Percentiles rank a stretch among this genome's conserved stretches.
These are phyloP conservation scores for Salminus brasiliensis DNA, from an alignment of 2,113 vertebrate species.

Conservation along the genomic window DNA sequence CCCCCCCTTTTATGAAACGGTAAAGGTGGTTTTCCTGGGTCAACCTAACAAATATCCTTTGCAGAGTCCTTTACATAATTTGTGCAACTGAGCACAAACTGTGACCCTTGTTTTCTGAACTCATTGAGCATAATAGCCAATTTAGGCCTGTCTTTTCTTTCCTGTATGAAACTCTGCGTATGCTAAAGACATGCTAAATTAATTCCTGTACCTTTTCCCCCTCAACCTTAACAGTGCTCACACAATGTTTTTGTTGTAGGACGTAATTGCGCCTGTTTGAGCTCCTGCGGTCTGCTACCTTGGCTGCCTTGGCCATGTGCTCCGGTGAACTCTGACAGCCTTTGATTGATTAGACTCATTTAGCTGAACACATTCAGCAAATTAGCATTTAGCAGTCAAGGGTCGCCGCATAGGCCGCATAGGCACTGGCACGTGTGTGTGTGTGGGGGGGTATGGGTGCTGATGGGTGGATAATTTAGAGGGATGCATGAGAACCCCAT, in stretches of 20 bases:
- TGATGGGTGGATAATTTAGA: not conserved
- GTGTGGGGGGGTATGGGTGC: not conserved
- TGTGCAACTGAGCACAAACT: constrained; percentile 24
- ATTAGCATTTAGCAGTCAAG: constrained; percentile 18
- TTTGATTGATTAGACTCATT: constrained; percentile 46
- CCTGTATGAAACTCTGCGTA: not conserved
- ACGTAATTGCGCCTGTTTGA: not conserved
- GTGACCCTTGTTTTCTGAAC: constrained; percentile 6
- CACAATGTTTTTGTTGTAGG: not conserved
- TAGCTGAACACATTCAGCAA: constrained; percentile 15
- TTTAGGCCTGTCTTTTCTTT: constrained; percentile 5
- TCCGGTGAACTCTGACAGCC: not conserved
- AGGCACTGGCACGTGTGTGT: not conserved
- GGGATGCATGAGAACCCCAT: no score
- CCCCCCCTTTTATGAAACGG: not conserved
- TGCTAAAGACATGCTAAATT: not conserved
- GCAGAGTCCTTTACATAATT: not conserved
- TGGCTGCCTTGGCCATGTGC: not conserved
- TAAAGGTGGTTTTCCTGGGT: not conserved
- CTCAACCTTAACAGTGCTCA: not conserved
- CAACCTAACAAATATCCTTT: not conserved
- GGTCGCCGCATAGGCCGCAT: not conserved
- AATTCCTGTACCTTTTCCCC: not conserved
- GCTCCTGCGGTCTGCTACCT: not conserved
- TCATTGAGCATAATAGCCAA: not conserved